A percentile compares a stretch with the other conserved stretches of the same genome.
These are phyloP conservation scores for Albula goreensis DNA, from an alignment of 2,113 vertebrate genomes.

Conservation along the genomic window DNA sequence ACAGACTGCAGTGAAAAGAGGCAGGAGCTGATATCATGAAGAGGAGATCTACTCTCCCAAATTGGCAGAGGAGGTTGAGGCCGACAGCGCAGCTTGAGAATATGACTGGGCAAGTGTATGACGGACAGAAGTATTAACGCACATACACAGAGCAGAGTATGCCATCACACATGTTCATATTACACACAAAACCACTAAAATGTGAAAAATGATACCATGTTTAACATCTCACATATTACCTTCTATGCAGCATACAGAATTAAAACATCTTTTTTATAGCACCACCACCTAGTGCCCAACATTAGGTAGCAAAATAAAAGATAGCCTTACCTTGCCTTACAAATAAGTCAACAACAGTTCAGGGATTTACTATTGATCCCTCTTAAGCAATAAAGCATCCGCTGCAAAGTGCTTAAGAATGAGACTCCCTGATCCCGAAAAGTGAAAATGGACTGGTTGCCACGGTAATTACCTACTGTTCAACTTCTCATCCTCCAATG, in stretches of 20 bases:
- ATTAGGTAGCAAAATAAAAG: neutral
- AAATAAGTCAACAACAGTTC: neutral
- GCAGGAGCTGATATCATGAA: too few species aligned
- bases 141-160: neutral
- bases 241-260: too few species aligned
- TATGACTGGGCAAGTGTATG: too few species aligned
- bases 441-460: slow-evolving; percentile 20
- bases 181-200: too few species aligned
- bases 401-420: neutral
- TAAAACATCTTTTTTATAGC: neutral
- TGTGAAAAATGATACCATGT: too few species aligned
- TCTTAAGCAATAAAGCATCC: slow-evolving; percentile 11
- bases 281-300: neutral
- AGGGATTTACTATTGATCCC: slow-evolving; percentile 14
- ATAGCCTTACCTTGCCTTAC: neutral
- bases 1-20: too few species aligned
- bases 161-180: too few species aligned
- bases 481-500: neutral
- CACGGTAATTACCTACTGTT: neutral
- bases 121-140: neutral
- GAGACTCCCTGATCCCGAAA: slow-evolving; percentile 1
- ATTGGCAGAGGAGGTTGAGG: too few species aligned
- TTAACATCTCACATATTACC: too few species aligned
- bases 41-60: too few species aligned
- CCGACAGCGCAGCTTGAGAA: too few species aligned